Evolutionary conservation across 2,797 vertebrate species (phyloP), one percentile per base, ranked within the genome.

Genomic region (Myotis findleyi): DNA sequence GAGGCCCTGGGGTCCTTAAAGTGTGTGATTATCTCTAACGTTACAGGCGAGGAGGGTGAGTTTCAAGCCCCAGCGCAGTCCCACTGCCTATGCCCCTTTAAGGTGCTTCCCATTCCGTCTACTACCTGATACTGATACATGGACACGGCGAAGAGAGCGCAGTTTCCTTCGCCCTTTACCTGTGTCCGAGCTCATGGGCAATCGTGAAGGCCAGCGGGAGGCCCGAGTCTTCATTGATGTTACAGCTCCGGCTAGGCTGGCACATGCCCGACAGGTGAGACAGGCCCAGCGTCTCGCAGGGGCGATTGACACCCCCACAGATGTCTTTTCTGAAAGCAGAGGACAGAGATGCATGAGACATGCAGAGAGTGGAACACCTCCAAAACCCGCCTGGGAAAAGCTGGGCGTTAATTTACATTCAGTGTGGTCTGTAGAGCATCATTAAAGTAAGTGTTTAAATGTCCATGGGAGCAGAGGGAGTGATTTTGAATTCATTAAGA

Each of bases 181-280:
- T 99, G 98, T 99, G 99, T 95, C 99, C 99, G 64, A 99, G 99
- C 93, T 99, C 99, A 89, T 99, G 99, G 85, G 99, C 99, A 53
- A 99, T 98, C 16, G 99, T 99, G 98, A 99, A 99, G 69, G 99
- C 99, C 36, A 99, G 98, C 0, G 99, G 99, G n/a, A 99, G 98
- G 2, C 99, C 99, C 0, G 99, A 99, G 94, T 99, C 99, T 98
- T 99, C 99, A 8, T 99, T 99, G 98, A 99, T 99, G 97, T 99
- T 99, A 97, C 99, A 99, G 97, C 99, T 99, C 87, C 99, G 99
- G 96, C 99, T 99, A 8, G 99, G 99, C 44, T 99, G 99, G 96
- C 99, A 99, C 99, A 99, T 99, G 90, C 99, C 99, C 0, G 99
- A 99, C 23, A 99, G 98, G 95, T 99, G 99, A 76, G 99, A 99